Evolutionary conservation across 2,113 vertebrate genomes (phyloP), one percentile per base, ranked within the genome.

Genomic region (Falco punctatus): DNA sequence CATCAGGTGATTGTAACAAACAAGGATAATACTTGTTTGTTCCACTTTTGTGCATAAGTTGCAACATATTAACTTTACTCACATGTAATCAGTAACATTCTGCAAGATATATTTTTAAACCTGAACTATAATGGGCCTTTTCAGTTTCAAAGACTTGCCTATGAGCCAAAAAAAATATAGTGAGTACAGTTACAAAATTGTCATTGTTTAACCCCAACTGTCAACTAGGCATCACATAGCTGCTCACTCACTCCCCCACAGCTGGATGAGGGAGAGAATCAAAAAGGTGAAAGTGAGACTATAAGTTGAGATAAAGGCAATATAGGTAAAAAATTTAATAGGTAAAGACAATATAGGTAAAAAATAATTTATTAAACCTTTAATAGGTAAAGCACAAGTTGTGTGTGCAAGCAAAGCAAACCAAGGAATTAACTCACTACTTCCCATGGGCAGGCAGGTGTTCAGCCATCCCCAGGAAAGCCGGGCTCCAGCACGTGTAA

Each of bases 131-230:
- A n/a, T n/a, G 64, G 32, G 6, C 35, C 13, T 51, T 58, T 77
- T 48, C 35, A 46, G 10, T 26, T 38, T 57, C 35, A 66, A 89
- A 27, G 20, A 52, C 35, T 70, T 58, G 12, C 10, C 16, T 69
- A 13, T 10, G 10, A 70, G 9, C 21, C 10, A 70, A 70, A 42
- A 48, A 72, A 72, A 64, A 2, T 0, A 1, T 22, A 67, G 23
- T 9, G 30, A 86, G 24, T 9, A 26, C 24, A 54, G 42, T 40
- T 86, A 61, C 13, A 67, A 54, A 54, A 42, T 38, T 66, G 9
- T 35, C 0, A 1, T 55, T 14, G 13, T 26, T 59, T 75, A 58
- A 58, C 3, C 15, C 15, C 6, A 4, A 4, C 9, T 0, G 2
- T 14, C 42, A 42, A 42, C 42, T 42, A 42, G 14, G 42, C 42